Evolutionary conservation across 2,797 vertebrate species (phyloP).

Genomic region (Oceanodroma leucorhoa): DNA sequence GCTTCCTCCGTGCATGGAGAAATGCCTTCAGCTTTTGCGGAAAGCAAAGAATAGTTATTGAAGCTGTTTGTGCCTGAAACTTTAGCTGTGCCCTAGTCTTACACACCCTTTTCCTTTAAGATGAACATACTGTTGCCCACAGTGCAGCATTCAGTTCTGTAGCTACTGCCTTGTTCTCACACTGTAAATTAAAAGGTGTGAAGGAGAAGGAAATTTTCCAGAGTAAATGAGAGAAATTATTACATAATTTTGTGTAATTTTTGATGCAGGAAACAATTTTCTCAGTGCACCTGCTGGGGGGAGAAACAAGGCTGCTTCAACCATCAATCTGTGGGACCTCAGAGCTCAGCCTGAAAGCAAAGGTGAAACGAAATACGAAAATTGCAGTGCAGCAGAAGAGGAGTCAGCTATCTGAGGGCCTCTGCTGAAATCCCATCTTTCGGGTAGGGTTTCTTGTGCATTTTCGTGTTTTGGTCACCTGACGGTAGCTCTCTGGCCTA

Average conservation of each 20-base stretch:
- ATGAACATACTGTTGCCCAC: neutral
- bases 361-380: conserved; percentile 98
- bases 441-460: conserved; percentile 88
- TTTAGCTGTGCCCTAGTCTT: conserved; percentile 17
- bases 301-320: conserved; percentile 74
- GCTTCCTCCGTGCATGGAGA: neutral
- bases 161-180: neutral
- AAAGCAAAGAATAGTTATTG: conserved; percentile 32
- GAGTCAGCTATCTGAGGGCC: conserved; percentile 93
- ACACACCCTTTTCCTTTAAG: neutral
- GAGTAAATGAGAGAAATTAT: conserved; percentile 48
- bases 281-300: conserved; percentile 71
- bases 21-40: conserved; percentile 36
- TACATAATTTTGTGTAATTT: conserved; percentile 67
- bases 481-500: conserved; percentile 75
- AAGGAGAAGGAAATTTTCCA: conserved; percentile 25
- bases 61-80: conserved; percentile 47
- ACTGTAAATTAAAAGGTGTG: conserved; percentile 42
- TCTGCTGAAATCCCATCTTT: conserved; percentile 91
- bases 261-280: conserved; percentile 75
- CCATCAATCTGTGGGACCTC: conserved; percentile 88
- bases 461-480: conserved; percentile 93
- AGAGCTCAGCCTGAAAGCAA: conserved; percentile 93
- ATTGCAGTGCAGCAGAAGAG: conserved; percentile 91
- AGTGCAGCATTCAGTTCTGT: neutral